Conservation (phyloP, 2,113 vertebrate genomes). For the Paramisgurnus dabryanus region DNA sequence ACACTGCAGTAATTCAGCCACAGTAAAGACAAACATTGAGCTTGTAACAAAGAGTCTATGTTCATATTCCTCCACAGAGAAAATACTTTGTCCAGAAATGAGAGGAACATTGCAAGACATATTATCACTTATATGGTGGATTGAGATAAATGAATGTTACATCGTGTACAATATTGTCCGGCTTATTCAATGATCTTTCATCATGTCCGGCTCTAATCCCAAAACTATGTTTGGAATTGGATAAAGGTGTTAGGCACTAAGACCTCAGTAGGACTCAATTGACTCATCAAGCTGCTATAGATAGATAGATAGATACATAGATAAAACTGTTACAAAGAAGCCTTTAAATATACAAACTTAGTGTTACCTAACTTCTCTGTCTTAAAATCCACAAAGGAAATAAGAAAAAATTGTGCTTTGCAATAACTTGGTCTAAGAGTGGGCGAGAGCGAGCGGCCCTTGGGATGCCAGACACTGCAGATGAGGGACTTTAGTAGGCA, state of each 20-base stretch:
- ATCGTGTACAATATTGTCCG: not conserved
- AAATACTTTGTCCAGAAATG: not conserved
- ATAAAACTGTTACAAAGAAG: too few relatives aligned
- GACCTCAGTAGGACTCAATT: conserved; percentile 29
- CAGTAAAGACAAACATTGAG: not conserved
- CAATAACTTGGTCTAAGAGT: too few relatives aligned
- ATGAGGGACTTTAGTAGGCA: too few relatives aligned
- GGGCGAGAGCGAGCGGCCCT: too few relatives aligned
- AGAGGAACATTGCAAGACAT: not conserved
- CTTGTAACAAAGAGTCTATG: conserved; percentile 16
- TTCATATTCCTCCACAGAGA: conserved; percentile 4
- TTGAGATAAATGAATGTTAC: not conserved
- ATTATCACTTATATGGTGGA: conserved; percentile 8
- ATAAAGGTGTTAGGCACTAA: conserved; percentile 48
- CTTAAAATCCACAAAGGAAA: too few relatives aligned
- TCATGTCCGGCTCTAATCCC: conserved; percentile 28
- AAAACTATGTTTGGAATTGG: conserved; percentile 36
- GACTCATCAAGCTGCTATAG: not conserved
- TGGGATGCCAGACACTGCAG: too few relatives aligned
- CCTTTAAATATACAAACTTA: too few relatives aligned
- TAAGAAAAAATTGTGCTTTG: too few relatives aligned
- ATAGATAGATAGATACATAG: too few relatives aligned
- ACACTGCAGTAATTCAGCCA: conserved; percentile 34
- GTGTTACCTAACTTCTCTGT: too few relatives aligned
- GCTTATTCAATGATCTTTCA: not conserved